These are phyloP conservation scores for Hypocryptadius cinnamomeus DNA, from an alignment of 2,113 vertebrate genomes.

Conservation along the genomic window DNA sequence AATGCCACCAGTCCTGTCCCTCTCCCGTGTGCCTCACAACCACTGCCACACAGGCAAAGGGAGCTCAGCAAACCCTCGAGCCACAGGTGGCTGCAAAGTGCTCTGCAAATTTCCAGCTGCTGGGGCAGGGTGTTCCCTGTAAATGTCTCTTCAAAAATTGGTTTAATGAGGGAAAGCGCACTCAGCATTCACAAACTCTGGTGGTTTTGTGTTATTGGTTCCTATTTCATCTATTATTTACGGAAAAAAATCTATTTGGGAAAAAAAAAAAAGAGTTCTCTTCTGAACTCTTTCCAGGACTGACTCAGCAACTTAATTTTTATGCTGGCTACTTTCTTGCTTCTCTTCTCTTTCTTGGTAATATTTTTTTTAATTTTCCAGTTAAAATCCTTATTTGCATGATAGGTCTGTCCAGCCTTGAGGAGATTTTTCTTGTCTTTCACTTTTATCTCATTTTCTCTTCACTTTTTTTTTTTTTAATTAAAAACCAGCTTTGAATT, in stretches of 20 bases:
- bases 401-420: slow-evolving; percentile 56
- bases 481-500: slow-evolving; percentile 20
- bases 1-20: neutral
- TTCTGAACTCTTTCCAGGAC: slow-evolving; percentile 20
- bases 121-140: neutral
- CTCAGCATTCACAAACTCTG: neutral
- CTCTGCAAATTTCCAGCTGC: neutral
- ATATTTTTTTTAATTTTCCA: slow-evolving; percentile 49
- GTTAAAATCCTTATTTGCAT: slow-evolving; percentile 61
- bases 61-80: neutral
- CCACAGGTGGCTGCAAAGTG: neutral
- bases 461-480: neutral
- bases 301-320: slow-evolving; percentile 26
- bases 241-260: neutral
- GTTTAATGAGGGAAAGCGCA: neutral
- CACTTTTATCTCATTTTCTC: slow-evolving; percentile 62
- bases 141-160: neutral
- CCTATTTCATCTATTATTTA: slow-evolving; percentile 48
- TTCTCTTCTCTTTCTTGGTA: neutral
- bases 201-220: neutral
- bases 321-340: neutral
- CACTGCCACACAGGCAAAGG: neutral
- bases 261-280: neutral
- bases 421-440: slow-evolving; percentile 68
- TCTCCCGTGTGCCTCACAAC: neutral